These are phyloP conservation scores for Myotis pilosus DNA, from an alignment of 2,797 vertebrate genomes.

Conservation along the genomic window DNA sequence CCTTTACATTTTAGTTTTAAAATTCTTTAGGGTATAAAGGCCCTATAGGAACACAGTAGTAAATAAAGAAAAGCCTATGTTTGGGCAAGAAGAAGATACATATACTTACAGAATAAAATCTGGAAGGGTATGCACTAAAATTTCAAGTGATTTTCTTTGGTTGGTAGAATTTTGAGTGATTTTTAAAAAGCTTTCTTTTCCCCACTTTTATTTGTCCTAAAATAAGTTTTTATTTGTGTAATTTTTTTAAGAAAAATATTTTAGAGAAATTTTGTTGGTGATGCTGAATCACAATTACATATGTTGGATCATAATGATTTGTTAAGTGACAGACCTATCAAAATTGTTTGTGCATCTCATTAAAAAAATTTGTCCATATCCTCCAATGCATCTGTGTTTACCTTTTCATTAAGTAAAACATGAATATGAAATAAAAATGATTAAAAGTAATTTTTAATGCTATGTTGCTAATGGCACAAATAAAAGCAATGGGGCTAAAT, in stretches of 20 bases:
- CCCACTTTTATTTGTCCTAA: constrained; percentile 13
- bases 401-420: constrained; percentile 27
- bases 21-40: neutral
- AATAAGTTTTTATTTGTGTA: constrained; percentile 4
- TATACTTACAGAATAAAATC: constrained; percentile 10
- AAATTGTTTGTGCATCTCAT: neutral
- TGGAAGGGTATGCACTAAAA: neutral
- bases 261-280: constrained; percentile 42
- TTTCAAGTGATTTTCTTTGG: constrained; percentile 7
- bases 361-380: neutral
- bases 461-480: constrained; percentile 12
- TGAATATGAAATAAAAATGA: constrained; percentile 23
- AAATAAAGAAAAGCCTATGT: neutral
- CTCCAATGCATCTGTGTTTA: neutral
- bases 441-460: constrained; percentile 34
- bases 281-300: constrained; percentile 1
- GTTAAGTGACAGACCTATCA: neutral
- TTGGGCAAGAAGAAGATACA: neutral
- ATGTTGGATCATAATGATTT: constrained; percentile 18
- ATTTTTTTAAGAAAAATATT: constrained; percentile 23
- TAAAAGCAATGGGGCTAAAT: neutral
- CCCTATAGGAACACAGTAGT: neutral
- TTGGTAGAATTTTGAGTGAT: constrained; percentile 11
- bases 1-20: neutral
- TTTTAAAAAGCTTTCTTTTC: neutral